phyloP scores from a whole-genome alignment of 2,888 invertebrate genomes.

The Lasius fuliginosus region DNA sequence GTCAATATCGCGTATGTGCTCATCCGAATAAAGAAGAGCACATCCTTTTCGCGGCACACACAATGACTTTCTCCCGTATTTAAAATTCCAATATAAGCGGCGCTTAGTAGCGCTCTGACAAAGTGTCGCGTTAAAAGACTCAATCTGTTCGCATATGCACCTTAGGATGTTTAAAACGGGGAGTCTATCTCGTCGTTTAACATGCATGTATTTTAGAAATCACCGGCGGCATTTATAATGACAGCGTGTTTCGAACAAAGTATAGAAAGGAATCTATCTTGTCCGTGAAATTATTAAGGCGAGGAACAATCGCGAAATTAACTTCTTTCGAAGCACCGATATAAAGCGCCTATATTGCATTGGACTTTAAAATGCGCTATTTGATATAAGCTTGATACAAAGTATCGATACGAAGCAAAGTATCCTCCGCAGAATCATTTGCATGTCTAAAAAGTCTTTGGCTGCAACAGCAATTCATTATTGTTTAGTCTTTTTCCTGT shows the following conservation, averaged over 20 bases:
- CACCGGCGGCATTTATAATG: conserved; percentile 62
- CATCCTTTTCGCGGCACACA: conserved; percentile 26
- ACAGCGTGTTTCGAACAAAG: conserved; percentile 29
- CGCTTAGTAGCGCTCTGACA: conserved; percentile 41
- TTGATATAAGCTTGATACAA: conserved; percentile 62
- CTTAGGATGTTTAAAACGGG: conserved; percentile 31
- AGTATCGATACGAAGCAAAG: conserved; percentile 53
- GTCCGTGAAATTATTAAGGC: conserved; percentile 70
- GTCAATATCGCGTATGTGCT: conserved; percentile 29
- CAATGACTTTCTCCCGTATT: conserved; percentile 44
- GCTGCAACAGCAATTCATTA: conserved; percentile 44
- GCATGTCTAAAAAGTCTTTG: conserved; percentile 69
- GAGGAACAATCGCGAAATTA: conserved; percentile 65
- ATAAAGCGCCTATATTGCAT: conserved; percentile 74
- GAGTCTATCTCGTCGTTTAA: conserved; percentile 55
- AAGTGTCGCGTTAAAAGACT: conserved; percentile 39
- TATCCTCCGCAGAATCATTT: conserved; percentile 62
- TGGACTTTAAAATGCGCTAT: conserved; percentile 73
- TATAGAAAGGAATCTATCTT: conserved; percentile 73
- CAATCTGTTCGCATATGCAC: conserved; percentile 43
- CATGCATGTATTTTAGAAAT: conserved; percentile 55
- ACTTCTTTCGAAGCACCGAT: conserved; percentile 66
- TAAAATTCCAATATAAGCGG: conserved; percentile 55
- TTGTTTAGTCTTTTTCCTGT: conserved; percentile 37
- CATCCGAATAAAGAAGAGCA: conserved; percentile 25